A percentile compares a stretch with the other conserved stretches of the same genome.
phyloP scores from a whole-genome alignment of 2,888 invertebrate species.

The Melipona beecheii region DNA sequence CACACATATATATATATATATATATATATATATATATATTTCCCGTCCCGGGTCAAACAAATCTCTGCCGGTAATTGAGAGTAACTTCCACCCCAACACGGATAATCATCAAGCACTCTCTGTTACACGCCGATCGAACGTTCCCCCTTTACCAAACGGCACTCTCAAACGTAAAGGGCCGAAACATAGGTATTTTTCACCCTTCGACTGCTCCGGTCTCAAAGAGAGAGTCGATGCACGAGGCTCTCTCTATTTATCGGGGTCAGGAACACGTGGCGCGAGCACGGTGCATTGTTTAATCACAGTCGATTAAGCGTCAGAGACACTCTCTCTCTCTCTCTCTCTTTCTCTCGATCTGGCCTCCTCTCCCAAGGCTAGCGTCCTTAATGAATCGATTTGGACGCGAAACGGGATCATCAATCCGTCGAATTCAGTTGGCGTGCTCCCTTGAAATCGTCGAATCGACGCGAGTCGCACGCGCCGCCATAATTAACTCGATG shows the following conservation, averaged over 20 bases:
- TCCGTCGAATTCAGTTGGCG: slow-evolving; percentile 32
- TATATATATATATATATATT: neutral
- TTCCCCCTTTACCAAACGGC: slow-evolving; percentile 24
- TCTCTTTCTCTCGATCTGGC: no score
- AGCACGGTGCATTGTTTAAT: slow-evolving; percentile 62
- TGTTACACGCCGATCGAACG: slow-evolving; percentile 9
- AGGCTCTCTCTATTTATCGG: slow-evolving; percentile 38
- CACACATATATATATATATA: no score
- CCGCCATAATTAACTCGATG: slow-evolving; percentile 49
- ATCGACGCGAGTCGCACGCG: slow-evolving; percentile 27
- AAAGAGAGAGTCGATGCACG: slow-evolving; percentile 29
- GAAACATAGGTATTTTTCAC: slow-evolving; percentile 27
- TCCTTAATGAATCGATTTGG: slow-evolving; percentile 54
- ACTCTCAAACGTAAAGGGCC: slow-evolving; percentile 32
- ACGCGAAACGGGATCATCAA: slow-evolving; percentile 40
- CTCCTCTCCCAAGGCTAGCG: slow-evolving; percentile 12
- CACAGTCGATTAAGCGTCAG: slow-evolving; percentile 61
- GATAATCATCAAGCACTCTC: no score
- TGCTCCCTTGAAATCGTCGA: slow-evolving; percentile 3
- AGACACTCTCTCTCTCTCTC: neutral
- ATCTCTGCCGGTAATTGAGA: neutral
- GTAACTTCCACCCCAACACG: neutral
- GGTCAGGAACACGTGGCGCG: slow-evolving; percentile 25
- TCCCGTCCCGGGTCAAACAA: neutral
- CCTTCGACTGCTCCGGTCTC: neutral